phyloP scores from a whole-genome alignment of 1,140 invertebrate genomes.

The Xylocopa sonorina region DNA sequence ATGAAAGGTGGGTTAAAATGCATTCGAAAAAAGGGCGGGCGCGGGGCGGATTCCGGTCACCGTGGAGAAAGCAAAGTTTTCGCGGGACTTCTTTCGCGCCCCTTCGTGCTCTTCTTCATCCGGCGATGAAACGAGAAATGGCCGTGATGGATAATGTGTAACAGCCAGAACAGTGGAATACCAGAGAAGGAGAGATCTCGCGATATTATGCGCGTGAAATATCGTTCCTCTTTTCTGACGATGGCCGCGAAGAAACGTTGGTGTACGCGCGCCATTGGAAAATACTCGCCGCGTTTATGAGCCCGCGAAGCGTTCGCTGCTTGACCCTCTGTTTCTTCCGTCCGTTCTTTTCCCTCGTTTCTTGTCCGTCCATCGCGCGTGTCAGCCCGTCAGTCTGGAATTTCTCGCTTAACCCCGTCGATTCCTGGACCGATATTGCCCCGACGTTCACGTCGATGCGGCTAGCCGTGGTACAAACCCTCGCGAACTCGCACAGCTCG shows the following conservation, averaged over 20 bases:
- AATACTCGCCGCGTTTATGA: conserved; percentile 59
- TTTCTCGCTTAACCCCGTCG: conserved; percentile 14
- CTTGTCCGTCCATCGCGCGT: conserved; percentile 12
- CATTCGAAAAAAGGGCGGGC: neutral
- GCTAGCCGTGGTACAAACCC: neutral
- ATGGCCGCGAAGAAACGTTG: neutral
- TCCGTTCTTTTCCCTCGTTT: neutral
- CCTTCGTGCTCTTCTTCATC: neutral
- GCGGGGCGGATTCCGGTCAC: neutral
- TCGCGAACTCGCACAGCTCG: too few species aligned
- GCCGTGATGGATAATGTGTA: neutral
- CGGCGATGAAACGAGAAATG: neutral
- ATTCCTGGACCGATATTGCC: conserved; percentile 12
- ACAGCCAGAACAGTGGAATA: neutral
- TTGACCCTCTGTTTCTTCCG: conserved; percentile 10
- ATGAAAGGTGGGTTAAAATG: neutral
- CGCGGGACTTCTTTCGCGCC: conserved; percentile 36
- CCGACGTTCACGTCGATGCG: neutral
- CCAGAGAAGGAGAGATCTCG: neutral
- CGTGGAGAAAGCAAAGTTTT: neutral
- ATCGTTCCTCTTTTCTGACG: conserved; percentile 24
- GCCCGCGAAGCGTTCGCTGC: conserved; percentile 18
- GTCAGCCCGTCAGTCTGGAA: neutral
- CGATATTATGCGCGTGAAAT: conserved; percentile 65
- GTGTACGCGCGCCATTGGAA: conserved; percentile 62